phyloP scores from a whole-genome alignment of 2,797 vertebrate species.

The Pterois miles region DNA sequence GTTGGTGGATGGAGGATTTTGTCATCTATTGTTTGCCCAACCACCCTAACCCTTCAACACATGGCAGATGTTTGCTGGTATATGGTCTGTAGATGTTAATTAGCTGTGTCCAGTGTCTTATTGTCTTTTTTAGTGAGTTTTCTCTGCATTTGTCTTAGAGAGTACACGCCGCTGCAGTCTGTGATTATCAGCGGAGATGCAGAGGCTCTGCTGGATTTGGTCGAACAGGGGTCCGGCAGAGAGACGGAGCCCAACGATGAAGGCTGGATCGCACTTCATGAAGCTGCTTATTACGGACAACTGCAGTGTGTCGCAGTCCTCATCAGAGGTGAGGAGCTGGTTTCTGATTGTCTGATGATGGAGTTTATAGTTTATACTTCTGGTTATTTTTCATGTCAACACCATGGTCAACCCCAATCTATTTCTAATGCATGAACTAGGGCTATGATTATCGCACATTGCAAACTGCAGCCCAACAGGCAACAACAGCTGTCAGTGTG shows the following conservation, averaged over 20 bases:
- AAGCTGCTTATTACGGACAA: conserved; percentile 53
- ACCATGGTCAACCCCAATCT: too few relatives aligned
- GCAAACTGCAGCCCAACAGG: too few relatives aligned
- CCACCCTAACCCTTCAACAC: not conserved
- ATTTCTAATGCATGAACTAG: too few relatives aligned
- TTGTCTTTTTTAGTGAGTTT: not conserved
- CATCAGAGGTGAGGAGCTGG: conserved; percentile 32
- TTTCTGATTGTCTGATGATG: too few relatives aligned
- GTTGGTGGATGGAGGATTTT: not conserved
- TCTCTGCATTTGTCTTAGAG: conserved; percentile 46
- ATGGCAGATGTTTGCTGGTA: not conserved
- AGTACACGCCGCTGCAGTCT: conserved; percentile 69
- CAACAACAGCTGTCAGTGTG: too few relatives aligned
- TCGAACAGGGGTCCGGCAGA: conserved; percentile 45
- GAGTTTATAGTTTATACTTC: too few relatives aligned
- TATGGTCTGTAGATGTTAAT: not conserved
- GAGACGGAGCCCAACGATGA: conserved; percentile 3
- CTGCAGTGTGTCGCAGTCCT: conserved; percentile 47
- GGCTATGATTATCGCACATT: too few relatives aligned
- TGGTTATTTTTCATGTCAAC: too few relatives aligned
- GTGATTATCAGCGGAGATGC: conserved; percentile 32
- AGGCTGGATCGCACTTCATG: conserved; percentile 55
- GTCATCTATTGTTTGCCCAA: not conserved
- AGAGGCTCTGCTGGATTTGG: conserved; percentile 61
- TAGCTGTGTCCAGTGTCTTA: not conserved